These are phyloP conservation scores for Hepsetus odoe DNA, from an alignment of 2,113 vertebrate species.

Conservation along the genomic window DNA sequence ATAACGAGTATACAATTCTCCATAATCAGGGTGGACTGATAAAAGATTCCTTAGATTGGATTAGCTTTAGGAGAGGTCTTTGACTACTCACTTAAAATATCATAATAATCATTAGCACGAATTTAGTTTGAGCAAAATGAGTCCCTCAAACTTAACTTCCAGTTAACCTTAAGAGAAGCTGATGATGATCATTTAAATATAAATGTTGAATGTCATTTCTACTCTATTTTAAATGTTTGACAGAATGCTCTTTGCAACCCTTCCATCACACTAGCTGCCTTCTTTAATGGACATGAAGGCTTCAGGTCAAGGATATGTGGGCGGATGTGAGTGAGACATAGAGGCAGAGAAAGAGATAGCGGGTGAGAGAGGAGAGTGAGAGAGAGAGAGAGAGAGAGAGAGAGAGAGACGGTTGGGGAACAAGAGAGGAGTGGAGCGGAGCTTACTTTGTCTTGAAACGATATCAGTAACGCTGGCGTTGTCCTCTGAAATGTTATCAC, in stretches of 20 bases:
- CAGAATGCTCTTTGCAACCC: conserved; percentile 22
- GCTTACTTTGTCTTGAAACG: conserved; percentile 95
- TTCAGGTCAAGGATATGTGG: conserved; percentile 1
- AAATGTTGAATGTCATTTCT: too few species aligned
- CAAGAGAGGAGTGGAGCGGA: neutral
- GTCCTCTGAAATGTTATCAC: conserved; percentile 99
- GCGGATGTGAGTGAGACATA: too few species aligned
- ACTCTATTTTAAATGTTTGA: too few species aligned
- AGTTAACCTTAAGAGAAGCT: neutral
- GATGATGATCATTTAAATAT: neutral
- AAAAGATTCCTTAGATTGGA: conserved; percentile 3
- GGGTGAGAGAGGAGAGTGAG: too few species aligned
- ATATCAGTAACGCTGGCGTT: conserved; percentile 98
- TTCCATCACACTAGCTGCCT: conserved; percentile 36
- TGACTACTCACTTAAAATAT: neutral
- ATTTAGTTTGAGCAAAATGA: neutral
- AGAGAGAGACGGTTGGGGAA: too few species aligned
- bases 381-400: neutral
- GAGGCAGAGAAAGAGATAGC: neutral
- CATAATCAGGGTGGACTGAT: neutral
- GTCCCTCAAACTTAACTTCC: neutral
- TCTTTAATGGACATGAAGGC: conserved; percentile 17
- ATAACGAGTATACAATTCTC: neutral
- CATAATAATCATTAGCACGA: neutral
- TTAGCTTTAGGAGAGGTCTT: neutral